A percentile compares a stretch with the other conserved stretches of the same genome.
These are phyloP conservation scores for Lophius piscatorius DNA, from an alignment of 2,113 vertebrate genomes.

Conservation along the genomic window DNA sequence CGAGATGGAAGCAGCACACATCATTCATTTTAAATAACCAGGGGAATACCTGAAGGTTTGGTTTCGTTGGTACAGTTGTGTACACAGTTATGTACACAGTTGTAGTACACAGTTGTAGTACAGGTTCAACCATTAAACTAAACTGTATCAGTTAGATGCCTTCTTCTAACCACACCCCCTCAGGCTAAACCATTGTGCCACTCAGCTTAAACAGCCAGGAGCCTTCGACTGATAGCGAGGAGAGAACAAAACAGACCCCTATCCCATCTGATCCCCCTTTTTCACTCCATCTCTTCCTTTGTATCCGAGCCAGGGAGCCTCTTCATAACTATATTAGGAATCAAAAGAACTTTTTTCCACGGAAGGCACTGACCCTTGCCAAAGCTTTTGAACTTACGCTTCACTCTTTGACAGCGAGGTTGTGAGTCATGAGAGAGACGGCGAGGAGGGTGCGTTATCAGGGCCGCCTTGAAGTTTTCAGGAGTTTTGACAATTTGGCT, in stretches of 20 bases:
- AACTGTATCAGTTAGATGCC: neutral
- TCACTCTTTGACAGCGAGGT: constrained; percentile 34
- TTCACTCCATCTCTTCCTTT: constrained; percentile 45
- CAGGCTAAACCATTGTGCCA: constrained; percentile 26
- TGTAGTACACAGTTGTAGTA: no score
- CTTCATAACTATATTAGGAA: constrained; percentile 63
- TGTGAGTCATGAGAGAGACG: constrained; percentile 26
- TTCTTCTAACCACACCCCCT: constrained; percentile 2
- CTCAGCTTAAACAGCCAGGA: constrained; percentile 61
- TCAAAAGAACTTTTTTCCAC: constrained; percentile 55
- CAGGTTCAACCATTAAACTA: no score
- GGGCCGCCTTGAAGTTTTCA: no score
- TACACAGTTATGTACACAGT: no score
- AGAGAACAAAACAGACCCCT: constrained; percentile 67
- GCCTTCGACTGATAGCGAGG: constrained; percentile 45
- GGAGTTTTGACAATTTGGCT: constrained; percentile 1
- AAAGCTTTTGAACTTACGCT: constrained; percentile 52
- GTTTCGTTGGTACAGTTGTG: no score
- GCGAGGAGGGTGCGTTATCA: constrained; percentile 2
- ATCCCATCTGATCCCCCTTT: constrained; percentile 68
- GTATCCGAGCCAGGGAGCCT: constrained; percentile 46
- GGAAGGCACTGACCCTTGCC: constrained; percentile 51
- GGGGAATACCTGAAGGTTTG: no score
- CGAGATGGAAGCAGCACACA: no score
- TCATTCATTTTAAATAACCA: no score